Conservation (phyloP, 2,797 vertebrate species). For the Anas bahamensis region DNA sequence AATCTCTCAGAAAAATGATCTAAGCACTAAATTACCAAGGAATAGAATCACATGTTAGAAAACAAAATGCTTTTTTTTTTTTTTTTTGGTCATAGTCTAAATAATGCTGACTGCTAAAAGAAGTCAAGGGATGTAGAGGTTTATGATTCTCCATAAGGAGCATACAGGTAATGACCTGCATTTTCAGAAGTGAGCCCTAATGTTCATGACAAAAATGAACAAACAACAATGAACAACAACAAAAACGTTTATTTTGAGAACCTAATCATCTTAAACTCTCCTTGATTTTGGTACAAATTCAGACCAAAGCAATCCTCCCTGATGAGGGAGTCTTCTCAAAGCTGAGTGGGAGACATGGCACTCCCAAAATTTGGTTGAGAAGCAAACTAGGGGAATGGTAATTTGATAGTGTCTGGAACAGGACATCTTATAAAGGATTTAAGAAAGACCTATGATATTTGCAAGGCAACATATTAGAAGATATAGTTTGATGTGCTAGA, state of each 20-base stretch:
- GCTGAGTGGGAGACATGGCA: neutral
- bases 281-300: neutral
- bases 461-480: neutral
- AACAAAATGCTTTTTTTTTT: neutral
- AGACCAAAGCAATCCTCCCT: neutral
- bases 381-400: neutral
- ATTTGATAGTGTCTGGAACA: neutral
- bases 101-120: neutral
- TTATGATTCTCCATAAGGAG: neutral
- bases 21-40: neutral
- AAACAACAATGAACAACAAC: neutral
- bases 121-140: neutral
- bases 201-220: neutral
- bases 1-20: neutral
- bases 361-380: neutral
- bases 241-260: neutral
- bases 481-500: neutral
- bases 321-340: neutral
- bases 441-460: neutral
- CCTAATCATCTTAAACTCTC: neutral
- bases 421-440: neutral
- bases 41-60: neutral
- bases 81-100: neutral
- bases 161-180: neutral
- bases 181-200: neutral